Evolutionary conservation across 2,888 invertebrate species (phyloP).

Genomic region (Dromius quadrimaculatus): DNA sequence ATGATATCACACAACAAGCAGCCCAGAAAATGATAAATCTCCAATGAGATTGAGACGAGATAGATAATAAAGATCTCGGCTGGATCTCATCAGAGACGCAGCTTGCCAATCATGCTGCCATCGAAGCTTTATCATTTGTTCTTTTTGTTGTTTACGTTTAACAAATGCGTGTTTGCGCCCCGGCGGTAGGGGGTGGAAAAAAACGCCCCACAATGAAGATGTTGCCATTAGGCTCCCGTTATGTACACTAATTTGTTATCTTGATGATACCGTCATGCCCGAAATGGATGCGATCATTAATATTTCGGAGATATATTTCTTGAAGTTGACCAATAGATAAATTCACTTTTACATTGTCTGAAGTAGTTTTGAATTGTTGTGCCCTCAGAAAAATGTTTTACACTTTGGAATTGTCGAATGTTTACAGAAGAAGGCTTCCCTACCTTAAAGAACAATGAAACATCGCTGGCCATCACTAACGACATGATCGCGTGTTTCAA

Average conservation of each 20-base stretch:
- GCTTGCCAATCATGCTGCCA: conserved; percentile 64
- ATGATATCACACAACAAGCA: conserved; percentile 40
- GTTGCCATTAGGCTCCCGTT: conserved; percentile 51
- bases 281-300: conserved; percentile 51
- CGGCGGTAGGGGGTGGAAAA: conserved; percentile 10
- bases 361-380: no score
- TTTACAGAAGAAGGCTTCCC: conserved; percentile 20
- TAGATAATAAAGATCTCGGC: conserved; percentile 65
- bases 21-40: conserved; percentile 31
- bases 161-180: no score
- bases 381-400: no score
- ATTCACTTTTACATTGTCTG: no score
- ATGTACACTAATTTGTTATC: conserved; percentile 52
- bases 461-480: conserved; percentile 51
- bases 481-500: conserved; percentile 43
- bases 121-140: conserved; percentile 26
- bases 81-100: conserved; percentile 64
- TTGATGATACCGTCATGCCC: conserved; percentile 50
- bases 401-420: no score
- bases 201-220: conserved; percentile 51
- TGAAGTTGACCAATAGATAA: no score
- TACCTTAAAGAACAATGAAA: conserved; percentile 45
- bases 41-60: conserved; percentile 52
- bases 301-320: conserved; percentile 42
- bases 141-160: conserved; percentile 48